Conservation (phyloP, 2,113 vertebrate genomes). For the Prolemur simus region DNA sequence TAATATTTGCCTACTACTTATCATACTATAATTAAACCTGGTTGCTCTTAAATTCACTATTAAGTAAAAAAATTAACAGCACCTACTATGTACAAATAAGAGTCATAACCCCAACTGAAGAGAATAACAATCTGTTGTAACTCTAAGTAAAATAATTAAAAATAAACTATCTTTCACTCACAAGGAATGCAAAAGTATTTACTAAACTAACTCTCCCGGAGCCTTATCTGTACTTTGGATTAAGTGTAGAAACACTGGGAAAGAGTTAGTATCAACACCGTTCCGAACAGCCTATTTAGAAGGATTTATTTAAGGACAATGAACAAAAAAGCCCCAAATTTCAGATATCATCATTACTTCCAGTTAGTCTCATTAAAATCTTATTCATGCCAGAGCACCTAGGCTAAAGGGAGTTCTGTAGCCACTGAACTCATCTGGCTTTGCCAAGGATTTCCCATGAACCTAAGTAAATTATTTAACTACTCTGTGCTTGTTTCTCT, state of each 20-base stretch:
- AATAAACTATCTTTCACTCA: neutral
- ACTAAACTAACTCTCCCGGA: neutral
- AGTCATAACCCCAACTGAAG: neutral
- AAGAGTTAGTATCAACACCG: neutral
- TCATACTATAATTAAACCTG: neutral
- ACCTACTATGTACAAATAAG: neutral
- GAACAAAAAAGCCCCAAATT: neutral
- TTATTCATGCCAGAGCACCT: neutral
- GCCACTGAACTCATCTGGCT: neutral
- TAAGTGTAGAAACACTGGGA: neutral
- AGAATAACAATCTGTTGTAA: neutral
- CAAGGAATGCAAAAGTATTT: neutral
- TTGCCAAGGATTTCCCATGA: neutral
- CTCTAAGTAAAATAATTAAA: neutral
- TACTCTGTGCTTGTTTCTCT: neutral
- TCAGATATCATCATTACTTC: neutral
- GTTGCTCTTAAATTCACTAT: conserved; percentile 16
- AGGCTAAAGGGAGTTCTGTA: neutral
- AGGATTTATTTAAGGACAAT: conserved; percentile 20
- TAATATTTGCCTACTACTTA: neutral
- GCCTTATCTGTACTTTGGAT: conserved; percentile 1
- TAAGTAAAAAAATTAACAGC: neutral
- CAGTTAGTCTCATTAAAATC: conserved; percentile 14
- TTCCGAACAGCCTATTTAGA: neutral
- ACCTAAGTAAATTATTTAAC: neutral